Base-by-base conservation (phyloP, 35 echinoderm and acorn worm genomes). In the Diadema setosum region DNA sequence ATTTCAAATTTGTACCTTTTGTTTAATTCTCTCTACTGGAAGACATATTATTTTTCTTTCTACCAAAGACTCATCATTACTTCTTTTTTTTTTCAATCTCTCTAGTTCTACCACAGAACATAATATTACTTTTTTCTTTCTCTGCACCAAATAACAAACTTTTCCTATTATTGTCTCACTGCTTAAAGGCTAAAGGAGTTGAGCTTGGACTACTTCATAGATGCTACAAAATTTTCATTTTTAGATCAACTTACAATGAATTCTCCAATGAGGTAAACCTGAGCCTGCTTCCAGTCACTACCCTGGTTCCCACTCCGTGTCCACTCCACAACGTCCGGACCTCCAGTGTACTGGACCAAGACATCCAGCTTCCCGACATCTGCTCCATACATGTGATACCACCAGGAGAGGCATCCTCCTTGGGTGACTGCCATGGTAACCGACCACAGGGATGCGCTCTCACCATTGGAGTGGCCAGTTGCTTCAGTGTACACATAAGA, bases 371-470 rank as follows among this genome's bases (percentile, higher is more conserved):
- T 35, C 17, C 90, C 45, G 32, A 99, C 69, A 20, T 82, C 83
- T 17, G 86, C 46, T 0, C 96, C 93, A 26, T 89, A 90, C 96
- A 99, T 99, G 37, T 99, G 83, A 73, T 94, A 99, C 96, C 96
- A 99, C 81, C 91, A 99, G 44, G 81, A 37, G 0, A 99, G 35
- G 80, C 96, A 99, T 18, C 90, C 61, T 3, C 90, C 95, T 3
- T 56, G 25, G 2, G 29, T 43, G 1, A 74, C 31, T 15, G 59
- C 42, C 29, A 97, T 93, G 45, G 83, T 24, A n/a, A 86, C 46
- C 0, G 92, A 91, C 29, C 94, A 29, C 1, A 99, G 56, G 25
- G 70, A 63, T 15, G 92, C 96, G 20, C 48, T 67, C 7, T 80
- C 58, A 46, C 81, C 65, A 11, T 45, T 42, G 21, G 26, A 23